Percentiles rank a stretch among this genome's conserved stretches.
Evolutionary conservation across 2,888 invertebrate species (phyloP).

Genomic region (Pseudococcus viburni): DNA sequence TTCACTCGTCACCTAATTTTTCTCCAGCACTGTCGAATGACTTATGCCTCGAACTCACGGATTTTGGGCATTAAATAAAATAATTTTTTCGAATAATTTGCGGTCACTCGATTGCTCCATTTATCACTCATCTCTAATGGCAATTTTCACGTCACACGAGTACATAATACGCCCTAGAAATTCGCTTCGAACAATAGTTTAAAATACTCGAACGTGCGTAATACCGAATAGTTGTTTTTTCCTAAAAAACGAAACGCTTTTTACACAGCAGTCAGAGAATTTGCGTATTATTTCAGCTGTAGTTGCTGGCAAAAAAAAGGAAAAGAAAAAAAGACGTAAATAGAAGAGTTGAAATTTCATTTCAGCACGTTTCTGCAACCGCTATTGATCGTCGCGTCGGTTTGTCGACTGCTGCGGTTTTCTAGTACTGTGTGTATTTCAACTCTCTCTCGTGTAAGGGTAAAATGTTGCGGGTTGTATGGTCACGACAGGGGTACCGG

Average conservation of each 20-base stretch:
- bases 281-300: neutral
- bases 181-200: neutral
- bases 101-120: constrained; percentile 21
- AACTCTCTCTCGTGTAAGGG: neutral
- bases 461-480: constrained; percentile 29
- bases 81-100: constrained; percentile 22
- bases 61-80: constrained; percentile 19
- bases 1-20: neutral
- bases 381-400: constrained; percentile 38
- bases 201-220: neutral
- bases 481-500: constrained; percentile 27
- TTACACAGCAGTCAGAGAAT: neutral
- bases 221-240: neutral
- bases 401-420: constrained; percentile 49
- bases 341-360: neutral
- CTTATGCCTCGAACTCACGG: constrained; percentile 12
- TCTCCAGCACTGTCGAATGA: constrained; percentile 5
- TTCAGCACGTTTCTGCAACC: constrained; percentile 30
- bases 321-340: neutral
- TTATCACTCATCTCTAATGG: constrained; percentile 21
- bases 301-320: neutral
- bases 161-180: neutral
- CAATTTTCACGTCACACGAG: neutral
- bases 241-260: neutral
- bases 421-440: neutral